Conservation (phyloP, 2,888 invertebrate genomes). For the Antheraea yamamai region DNA sequence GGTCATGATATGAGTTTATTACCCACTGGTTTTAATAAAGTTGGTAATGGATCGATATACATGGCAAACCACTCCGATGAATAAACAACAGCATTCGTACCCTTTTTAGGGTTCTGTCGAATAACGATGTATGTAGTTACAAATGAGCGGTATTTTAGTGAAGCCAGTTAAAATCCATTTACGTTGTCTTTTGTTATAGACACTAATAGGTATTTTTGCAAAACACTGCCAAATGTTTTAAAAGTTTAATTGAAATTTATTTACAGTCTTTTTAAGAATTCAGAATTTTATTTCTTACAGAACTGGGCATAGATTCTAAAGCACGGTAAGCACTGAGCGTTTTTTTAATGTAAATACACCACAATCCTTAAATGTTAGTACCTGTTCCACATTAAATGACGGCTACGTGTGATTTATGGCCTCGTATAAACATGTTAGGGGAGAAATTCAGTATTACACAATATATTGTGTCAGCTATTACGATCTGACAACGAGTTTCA, state of each 20-base stretch:
- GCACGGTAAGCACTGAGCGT: neutral
- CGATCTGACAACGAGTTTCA: neutral
- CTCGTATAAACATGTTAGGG: conserved; percentile 15
- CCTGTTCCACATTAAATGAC: conserved; percentile 4
- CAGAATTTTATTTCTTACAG: neutral
- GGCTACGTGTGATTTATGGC: conserved; percentile 30
- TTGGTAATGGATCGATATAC: conserved; percentile 36
- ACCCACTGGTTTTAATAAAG: conserved; percentile 26
- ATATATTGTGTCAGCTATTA: conserved; percentile 3
- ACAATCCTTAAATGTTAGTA: neutral
- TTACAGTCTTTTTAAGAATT: neutral
- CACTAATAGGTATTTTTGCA: too few relatives aligned
- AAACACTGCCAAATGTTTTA: neutral
- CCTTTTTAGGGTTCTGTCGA: conserved; percentile 25
- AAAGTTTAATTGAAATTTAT: neutral
- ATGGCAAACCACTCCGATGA: conserved; percentile 29
- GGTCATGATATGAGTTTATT: neutral
- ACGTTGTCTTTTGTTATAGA: too few relatives aligned
- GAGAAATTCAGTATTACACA: conserved; percentile 15
- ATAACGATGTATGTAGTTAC: conserved; percentile 24
- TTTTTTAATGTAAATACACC: neutral
- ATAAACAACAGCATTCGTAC: conserved; percentile 31
- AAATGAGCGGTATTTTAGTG: neutral
- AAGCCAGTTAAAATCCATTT: neutral
- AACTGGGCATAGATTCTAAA: neutral